Conservation (phyloP, 2,888 invertebrate species). For the Ichneumoninae sp. region DNA sequence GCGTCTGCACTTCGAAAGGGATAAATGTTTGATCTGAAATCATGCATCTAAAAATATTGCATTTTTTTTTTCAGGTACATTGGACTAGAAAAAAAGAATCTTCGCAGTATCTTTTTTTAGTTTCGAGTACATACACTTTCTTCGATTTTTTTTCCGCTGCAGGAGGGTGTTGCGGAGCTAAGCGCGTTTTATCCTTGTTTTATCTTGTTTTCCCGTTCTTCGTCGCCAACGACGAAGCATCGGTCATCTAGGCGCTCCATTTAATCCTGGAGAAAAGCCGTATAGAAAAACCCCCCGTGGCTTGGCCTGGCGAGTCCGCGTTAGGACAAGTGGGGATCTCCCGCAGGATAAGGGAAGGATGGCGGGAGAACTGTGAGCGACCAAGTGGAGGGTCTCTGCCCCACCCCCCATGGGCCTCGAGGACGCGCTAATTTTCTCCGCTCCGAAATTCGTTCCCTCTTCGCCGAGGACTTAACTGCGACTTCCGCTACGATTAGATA, state of each 20-base stretch:
- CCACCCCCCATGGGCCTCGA: conserved; percentile 61
- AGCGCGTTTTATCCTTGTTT: conserved; percentile 82
- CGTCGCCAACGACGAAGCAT: conserved; percentile 73
- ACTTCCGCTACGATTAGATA: conserved; percentile 72
- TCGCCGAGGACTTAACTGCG: conserved; percentile 65
- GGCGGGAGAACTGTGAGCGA: conserved; percentile 28
- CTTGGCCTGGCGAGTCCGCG: conserved; percentile 54
- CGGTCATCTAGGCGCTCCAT: conserved; percentile 84
- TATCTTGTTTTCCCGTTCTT: conserved; percentile 80
- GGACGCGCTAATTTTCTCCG: conserved; percentile 81
- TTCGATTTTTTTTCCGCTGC: neutral
- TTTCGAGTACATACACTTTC: neutral
- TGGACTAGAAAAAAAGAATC: neutral
- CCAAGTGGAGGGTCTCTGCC: conserved; percentile 54
- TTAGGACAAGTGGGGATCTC: conserved; percentile 78
- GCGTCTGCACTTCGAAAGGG: neutral
- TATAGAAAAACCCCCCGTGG: conserved; percentile 52
- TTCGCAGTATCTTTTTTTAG: conserved; percentile 1
- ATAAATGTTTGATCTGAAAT: neutral
- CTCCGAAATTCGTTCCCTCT: conserved; percentile 60
- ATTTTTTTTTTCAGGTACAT: neutral
- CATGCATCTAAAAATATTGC: neutral
- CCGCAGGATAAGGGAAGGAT: conserved; percentile 76
- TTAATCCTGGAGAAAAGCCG: conserved; percentile 82
- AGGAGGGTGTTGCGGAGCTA: conserved; percentile 43